Evolutionary conservation across 2,888 invertebrate species (phyloP).

Genomic region (Heterodera filipjevi): DNA sequence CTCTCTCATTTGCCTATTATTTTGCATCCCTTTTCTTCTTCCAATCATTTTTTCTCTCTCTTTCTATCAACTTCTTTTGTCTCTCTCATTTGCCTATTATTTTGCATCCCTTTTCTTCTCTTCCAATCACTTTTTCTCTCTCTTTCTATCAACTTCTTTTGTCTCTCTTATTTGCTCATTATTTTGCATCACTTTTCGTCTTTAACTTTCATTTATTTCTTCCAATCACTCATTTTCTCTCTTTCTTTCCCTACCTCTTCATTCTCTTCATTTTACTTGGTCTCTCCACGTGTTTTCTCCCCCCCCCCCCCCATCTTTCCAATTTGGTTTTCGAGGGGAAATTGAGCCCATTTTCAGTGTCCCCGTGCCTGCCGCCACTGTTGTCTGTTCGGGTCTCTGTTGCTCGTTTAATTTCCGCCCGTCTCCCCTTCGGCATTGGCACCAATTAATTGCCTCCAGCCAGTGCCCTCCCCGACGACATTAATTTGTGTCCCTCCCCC

Average conservation of each 20-base stretch:
- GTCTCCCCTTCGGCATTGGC: background rate
- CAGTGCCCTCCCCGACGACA: background rate
- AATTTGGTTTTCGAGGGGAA: background rate
- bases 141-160: background rate
- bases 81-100: background rate
- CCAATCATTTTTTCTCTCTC: background rate
- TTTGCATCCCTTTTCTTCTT: background rate
- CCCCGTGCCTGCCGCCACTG: background rate
- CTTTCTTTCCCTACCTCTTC: background rate
- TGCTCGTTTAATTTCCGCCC: background rate
- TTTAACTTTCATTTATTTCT: too few species aligned
- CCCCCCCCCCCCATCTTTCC: background rate
- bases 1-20: background rate
- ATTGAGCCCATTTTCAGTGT: background rate
- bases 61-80: background rate
- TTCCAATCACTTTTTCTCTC: background rate
- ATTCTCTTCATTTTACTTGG: background rate
- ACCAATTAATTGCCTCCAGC: conserved; percentile 1
- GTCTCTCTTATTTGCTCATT: background rate
- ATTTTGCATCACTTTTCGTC: background rate
- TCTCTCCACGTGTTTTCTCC: background rate
- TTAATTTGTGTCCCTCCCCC: background rate
- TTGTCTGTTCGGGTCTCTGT: background rate
- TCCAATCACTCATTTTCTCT: background rate
- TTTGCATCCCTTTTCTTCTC: background rate